These are phyloP conservation scores for Drosophila chauvacae DNA, from an alignment of 1,140 invertebrate genomes.

Conservation along the genomic window DNA sequence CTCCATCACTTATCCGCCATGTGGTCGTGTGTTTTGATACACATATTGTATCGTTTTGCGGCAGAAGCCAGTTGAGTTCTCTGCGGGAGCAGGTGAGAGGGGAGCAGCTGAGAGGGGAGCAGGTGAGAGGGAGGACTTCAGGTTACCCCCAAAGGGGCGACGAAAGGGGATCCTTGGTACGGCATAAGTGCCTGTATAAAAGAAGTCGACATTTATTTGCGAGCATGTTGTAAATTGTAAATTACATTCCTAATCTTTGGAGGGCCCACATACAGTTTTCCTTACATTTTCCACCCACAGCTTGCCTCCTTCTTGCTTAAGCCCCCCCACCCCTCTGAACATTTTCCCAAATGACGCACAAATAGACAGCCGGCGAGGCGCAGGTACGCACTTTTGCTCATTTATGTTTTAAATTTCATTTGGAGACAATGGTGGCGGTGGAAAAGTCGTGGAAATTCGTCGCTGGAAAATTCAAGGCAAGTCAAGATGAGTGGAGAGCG, in stretches of 20 bases:
- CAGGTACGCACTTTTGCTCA: slow-evolving; percentile 79
- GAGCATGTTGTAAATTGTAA: slow-evolving; percentile 83
- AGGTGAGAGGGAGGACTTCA: slow-evolving; percentile 21
- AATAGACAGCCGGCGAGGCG: slow-evolving; percentile 50
- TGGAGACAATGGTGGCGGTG: slow-evolving; percentile 48
- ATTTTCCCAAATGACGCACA: slow-evolving; percentile 49
- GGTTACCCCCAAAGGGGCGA: neutral
- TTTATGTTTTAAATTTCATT: slow-evolving; percentile 83
- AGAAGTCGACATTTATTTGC: slow-evolving; percentile 83
- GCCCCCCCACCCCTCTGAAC: neutral
- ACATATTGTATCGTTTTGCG: slow-evolving; percentile 81
- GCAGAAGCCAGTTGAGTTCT: slow-evolving; percentile 35
- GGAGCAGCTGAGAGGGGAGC: slow-evolving; percentile 28
- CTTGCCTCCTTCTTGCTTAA: neutral
- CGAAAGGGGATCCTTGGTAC: slow-evolving; percentile 18
- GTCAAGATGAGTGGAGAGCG: slow-evolving; percentile 40
- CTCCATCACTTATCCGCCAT: slow-evolving; percentile 42
- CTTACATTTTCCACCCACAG: slow-evolving; percentile 20
- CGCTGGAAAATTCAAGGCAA: slow-evolving; percentile 10
- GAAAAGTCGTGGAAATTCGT: neutral
- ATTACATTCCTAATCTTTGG: slow-evolving; percentile 82
- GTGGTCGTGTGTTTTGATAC: slow-evolving; percentile 78
- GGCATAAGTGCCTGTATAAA: slow-evolving; percentile 80
- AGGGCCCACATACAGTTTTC: slow-evolving; percentile 49
- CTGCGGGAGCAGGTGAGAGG: slow-evolving; percentile 9